Conservation (phyloP, 2,888 invertebrate genomes). For the Antheraea assamensis region DNA sequence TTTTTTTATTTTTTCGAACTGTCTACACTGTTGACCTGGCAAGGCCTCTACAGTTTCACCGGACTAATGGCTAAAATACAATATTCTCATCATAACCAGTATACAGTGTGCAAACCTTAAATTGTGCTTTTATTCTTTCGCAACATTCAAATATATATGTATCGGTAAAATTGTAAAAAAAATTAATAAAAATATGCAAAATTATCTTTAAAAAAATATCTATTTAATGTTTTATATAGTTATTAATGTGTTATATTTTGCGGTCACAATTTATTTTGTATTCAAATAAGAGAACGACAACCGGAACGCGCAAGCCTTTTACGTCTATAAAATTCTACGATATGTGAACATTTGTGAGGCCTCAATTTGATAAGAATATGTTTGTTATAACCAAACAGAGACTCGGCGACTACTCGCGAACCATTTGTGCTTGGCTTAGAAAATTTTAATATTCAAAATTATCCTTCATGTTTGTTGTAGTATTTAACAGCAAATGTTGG, state of each 20-base stretch:
- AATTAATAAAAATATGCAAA: not conserved
- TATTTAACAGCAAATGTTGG: constrained; percentile 4
- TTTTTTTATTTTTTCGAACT: no score
- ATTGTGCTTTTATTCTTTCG: no score
- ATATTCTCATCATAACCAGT: no score
- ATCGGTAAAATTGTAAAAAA: no score
- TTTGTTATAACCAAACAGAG: constrained; percentile 17
- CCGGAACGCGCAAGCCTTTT: not conserved
- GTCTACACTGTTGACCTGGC: no score
- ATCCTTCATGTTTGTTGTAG: not conserved
- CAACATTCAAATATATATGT: no score
- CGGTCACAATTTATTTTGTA: not conserved
- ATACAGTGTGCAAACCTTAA: no score
- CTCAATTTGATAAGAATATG: constrained; percentile 3
- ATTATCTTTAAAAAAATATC: not conserved
- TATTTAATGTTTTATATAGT: not conserved
- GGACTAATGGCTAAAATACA: no score
- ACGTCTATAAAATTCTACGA: not conserved
- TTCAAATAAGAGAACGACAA: not conserved
- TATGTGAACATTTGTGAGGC: constrained; percentile 9
- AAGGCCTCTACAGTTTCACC: no score
- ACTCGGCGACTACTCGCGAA: not conserved
- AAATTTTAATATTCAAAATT: constrained; percentile 8
- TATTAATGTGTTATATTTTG: not conserved
- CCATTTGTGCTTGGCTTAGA: constrained; percentile 11